Conservation (phyloP, 2,113 vertebrate genomes). For the Ariopsis seemanni region DNA sequence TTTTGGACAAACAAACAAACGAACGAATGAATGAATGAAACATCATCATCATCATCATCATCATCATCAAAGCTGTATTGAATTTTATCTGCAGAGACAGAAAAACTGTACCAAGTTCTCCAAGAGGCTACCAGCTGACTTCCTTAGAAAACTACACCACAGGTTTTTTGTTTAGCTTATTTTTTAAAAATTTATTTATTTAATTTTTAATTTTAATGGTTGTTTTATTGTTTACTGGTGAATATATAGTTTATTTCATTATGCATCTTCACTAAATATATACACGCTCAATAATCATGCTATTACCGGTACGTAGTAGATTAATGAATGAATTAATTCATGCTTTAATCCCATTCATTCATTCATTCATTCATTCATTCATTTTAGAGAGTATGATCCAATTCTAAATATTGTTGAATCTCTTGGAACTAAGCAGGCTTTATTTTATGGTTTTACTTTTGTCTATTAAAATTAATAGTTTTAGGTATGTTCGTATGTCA, state of each 20-base stretch:
- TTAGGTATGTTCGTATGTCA: neutral
- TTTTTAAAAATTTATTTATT: neutral
- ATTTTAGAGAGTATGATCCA: neutral
- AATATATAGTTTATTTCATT: neutral
- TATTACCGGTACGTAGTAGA: neutral
- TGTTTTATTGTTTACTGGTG: neutral
- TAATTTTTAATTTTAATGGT: neutral
- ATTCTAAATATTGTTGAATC: neutral
- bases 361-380: neutral
- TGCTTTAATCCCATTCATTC: neutral
- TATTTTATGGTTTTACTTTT: neutral
- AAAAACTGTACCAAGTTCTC: neutral
- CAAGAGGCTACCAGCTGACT: neutral
- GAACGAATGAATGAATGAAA: too few relatives aligned
- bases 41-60: neutral
- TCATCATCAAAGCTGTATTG: neutral
- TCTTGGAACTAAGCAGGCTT: neutral
- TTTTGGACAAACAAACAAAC: neutral
- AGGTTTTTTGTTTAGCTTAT: neutral
- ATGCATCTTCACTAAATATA: neutral
- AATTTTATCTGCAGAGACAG: neutral
- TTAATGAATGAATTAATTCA: neutral
- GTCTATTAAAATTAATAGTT: neutral
- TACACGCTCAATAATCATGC: neutral
- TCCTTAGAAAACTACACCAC: neutral